Evolutionary conservation across 2,113 vertebrate genomes (phyloP).

Genomic region (Myotis yumanensis): DNA sequence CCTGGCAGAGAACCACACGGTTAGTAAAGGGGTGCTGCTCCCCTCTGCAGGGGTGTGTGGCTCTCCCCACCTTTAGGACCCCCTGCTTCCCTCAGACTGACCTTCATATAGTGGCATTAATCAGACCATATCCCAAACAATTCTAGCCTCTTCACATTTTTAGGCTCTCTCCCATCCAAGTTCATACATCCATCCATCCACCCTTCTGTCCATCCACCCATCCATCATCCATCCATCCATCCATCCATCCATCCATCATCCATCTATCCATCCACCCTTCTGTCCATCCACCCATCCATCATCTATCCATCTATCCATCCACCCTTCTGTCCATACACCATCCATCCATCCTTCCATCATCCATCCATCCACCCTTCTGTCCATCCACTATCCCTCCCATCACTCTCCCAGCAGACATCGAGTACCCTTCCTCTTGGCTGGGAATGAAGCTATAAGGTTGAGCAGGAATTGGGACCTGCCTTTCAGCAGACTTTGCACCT

Average conservation of each 20-base stretch:
- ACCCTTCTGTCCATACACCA: not conserved
- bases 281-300: not conserved
- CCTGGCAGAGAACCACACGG: rapidly evolving
- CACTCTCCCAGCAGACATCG: not conserved
- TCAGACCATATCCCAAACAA: not conserved
- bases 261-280: not conserved
- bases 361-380: not conserved
- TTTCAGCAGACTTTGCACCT: not conserved
- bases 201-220: too few species aligned
- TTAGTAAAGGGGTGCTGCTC: not conserved
- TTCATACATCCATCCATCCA: not conserved
- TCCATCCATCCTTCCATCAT: too few species aligned
- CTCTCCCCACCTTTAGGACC: not conserved
- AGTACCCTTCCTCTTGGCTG: not conserved
- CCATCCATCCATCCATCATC: too few species aligned
- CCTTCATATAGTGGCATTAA: not conserved
- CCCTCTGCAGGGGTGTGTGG: not conserved
- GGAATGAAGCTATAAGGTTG: not conserved
- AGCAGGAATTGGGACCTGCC: not conserved
- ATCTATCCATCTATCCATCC: not conserved
- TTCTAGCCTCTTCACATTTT: not conserved
- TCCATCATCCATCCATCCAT: not conserved
- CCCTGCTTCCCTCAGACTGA: not conserved
- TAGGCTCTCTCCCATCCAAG: not conserved
- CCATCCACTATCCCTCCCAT: too few species aligned